Percentiles rank a stretch among this genome's conserved stretches.
Evolutionary conservation across 1,140 invertebrate species (phyloP).

Genomic region (Uloborus diversus): DNA sequence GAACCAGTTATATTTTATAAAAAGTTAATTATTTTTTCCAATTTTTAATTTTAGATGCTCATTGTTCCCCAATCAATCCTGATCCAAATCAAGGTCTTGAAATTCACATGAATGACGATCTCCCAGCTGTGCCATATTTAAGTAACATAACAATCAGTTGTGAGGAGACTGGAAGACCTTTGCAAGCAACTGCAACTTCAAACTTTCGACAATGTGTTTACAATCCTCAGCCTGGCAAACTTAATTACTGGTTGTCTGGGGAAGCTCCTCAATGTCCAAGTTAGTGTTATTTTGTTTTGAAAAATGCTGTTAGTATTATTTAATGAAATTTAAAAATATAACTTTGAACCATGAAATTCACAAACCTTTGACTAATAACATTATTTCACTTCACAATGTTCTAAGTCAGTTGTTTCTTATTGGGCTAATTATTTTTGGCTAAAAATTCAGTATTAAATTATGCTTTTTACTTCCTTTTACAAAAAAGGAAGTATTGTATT

Average conservation of each 20-base stretch:
- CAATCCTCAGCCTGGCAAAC: slow-evolving; percentile 85
- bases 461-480: no score
- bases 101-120: slow-evolving; percentile 78
- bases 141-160: slow-evolving; percentile 90
- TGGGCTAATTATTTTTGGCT: no score
- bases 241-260: slow-evolving; percentile 93
- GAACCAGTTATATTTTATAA: no score
- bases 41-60: slow-evolving; percentile 70
- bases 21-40: no score
- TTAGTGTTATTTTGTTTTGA: slow-evolving; percentile 16
- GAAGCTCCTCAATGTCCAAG: slow-evolving; percentile 81
- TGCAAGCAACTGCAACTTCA: slow-evolving; percentile 81
- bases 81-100: slow-evolving; percentile 85
- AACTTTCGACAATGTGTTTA: slow-evolving; percentile 93
- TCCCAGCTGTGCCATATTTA: slow-evolving; percentile 81
- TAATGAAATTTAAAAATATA: no score
- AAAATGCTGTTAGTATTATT: no score
- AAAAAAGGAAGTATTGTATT: no score
- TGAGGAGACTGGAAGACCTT: slow-evolving; percentile 76
- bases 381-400: no score
- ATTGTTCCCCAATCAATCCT: slow-evolving; percentile 86
- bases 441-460: no score
- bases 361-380: no score
- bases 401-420: no score
- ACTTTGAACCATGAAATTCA: no score